Evolutionary conservation across 2,113 vertebrate species (phyloP), one percentile per base, ranked within the genome.

Genomic region (Aphelocoma coerulescens): DNA sequence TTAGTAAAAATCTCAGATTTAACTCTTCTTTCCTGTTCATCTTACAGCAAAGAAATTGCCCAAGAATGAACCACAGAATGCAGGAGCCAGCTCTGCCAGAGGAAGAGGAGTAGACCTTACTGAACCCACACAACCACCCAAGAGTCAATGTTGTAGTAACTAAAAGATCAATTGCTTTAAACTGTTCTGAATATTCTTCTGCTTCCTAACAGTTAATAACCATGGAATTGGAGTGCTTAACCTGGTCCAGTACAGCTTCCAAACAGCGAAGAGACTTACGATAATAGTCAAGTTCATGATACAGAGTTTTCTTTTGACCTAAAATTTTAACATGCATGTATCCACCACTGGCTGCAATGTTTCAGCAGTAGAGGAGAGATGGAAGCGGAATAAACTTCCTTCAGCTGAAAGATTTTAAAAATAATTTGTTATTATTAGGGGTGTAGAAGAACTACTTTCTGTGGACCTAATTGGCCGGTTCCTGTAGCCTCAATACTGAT

Each of bases 61-160:
- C 72, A 99, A 99, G 98, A 99, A 98, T 62, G 99, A 99, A 98
- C 99, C 99, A 92, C 99, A 99, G 91, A 98, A 98, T 61, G 94
- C 98, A 68, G 98, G 98, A 89, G 95, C 98, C 82, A 98, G 91
- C 96, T 98, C 98, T 85, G 97, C 98, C 61, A 98, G 99, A 98
- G 99, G 98, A 98, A 98, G 99, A 97, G 99, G 99, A 66, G 99
- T 99, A 97, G 99, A 99, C 97, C 99, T 99, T 97, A 99, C 99
- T 37, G 99, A 99, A 98, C 98, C 99, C 52, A 98, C 99, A 69
- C 99, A 99, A 96, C 98, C 98, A 96, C 96, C 98, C 98, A 99
- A 99, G 98, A 98, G 98, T 92, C 97, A 99, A 97, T 99, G 99
- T 98, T 99, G 99, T 98, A 99, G 98, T 98, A 99, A 99, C 98